Base-by-base conservation (phyloP, 2,113 vertebrate species). In the Hippocampus zosterae region DNA sequence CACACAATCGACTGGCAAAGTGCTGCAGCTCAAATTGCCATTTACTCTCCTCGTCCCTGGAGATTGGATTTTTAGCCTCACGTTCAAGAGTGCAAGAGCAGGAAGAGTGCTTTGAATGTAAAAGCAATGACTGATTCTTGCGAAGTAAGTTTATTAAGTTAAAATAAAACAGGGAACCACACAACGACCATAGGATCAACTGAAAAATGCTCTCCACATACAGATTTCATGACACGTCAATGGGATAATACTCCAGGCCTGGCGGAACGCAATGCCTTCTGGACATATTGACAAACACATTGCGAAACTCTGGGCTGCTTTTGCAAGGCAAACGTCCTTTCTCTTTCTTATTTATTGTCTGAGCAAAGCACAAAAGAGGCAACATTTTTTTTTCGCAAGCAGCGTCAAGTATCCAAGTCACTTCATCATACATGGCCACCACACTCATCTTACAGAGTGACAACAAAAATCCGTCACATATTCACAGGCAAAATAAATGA, bases 61-160 rank as follows among this genome's bases (percentile, higher is more conserved):
- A 83, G 85, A 85, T 82, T 82, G 72, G 68, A 60, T 83, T 83
- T 78, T 83, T 78, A 83, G 80, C 78, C 76, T 81, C 64, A 70
- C 77, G 76, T 86, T 83, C 73, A 80, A 85, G 79, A 85, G 78
- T 76, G 76, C 77, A 82, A 74, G 76, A 68, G 77, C 78, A 77
- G 71, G 60, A 60, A 68, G 81, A 81, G 71, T 72, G 74, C 71
- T 82, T 75, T 73, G 73, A 77, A 88, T 80, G 70, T 72, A 80
- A 84, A 87, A 84, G 76, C 82, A 85, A 84, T 80, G 71, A 85
- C 69, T 79, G 64, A 66, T 65, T 71, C 69, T 81, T 66, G 64
- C 83, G 71, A 81, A 64, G 69, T 77, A 73, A 70, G 69, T 81
- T 71, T 74, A 78, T 74, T 67, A 69, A 67, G 56, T 60, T 60